Evolutionary conservation across 2,797 vertebrate genomes (phyloP), one percentile per base, ranked within the genome.

Genomic region (Labeo calbasu): DNA sequence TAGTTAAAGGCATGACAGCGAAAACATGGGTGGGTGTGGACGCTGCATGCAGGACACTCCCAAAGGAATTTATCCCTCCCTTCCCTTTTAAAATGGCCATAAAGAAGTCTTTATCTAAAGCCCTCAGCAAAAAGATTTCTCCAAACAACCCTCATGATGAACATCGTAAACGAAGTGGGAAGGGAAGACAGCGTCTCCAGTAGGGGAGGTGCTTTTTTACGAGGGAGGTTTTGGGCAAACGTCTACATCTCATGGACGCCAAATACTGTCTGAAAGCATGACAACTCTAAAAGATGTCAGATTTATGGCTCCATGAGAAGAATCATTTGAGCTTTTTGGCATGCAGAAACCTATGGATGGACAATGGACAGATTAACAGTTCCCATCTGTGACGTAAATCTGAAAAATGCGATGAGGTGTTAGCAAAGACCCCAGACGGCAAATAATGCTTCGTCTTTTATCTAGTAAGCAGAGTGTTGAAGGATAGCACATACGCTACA

Each of bases 101-200:
- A 92, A 92, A 92, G 85, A 25, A 0, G 11, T 82, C 85, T 90
- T 90, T 92, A 94, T 93, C 91, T 90, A 70, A 73, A 36, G 69
- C 66, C 50, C 28, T 50, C 79, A 55, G 76, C 46, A 78, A 84
- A 84, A 43, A 71, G 79, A 61, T 46, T 89, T 82, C 85, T 75
- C 63, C 76, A 89, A 88, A 90, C 82, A 84, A n/a, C 80, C 85
- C 79, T 79, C 70, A 82, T 32, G 50, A 68, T 14, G 65, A 51
- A 51, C 53, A 28, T 57, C 15, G 71, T 89, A 87, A 89, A 88
- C 83, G 25, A 82, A 48, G 50, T 79, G 77, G 76, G 68, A 40
- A 81, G 75, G 5, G 50, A 80, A 59, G 9, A 5, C 4, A 59
- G 73, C 40, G 59, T 70, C 12, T 85, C 79, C 79, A 36, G 28